Percentiles rank a stretch among this genome's conserved stretches.
Evolutionary conservation across 2,113 vertebrate genomes (phyloP).

Genomic region (Pedetes capensis): DNA sequence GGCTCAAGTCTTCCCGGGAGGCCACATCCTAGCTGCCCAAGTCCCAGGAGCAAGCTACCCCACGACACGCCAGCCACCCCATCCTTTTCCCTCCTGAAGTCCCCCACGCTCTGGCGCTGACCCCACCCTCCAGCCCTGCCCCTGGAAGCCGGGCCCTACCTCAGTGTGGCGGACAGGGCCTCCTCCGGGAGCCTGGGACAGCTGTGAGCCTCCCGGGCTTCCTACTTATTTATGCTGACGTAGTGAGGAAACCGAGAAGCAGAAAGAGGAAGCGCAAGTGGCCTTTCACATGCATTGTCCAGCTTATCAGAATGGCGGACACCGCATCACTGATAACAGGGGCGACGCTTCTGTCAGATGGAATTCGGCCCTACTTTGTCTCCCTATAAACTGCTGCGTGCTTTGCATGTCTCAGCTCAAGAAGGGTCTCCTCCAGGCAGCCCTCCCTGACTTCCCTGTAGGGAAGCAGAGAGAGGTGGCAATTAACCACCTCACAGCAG

Average conservation of each 20-base stretch:
- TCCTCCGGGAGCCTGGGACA: not conserved
- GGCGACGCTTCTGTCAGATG: not conserved
- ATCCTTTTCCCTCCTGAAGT: too few relatives aligned
- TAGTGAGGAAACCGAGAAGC: slow-evolving; percentile 54
- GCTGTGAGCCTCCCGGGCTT: not conserved
- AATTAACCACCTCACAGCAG: not conserved
- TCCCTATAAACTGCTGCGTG: not conserved
- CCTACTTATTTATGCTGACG: slow-evolving; percentile 54
- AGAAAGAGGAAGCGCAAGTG: slow-evolving; percentile 63
- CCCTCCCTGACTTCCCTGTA: fast-evolving
- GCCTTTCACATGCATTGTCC: not conserved
- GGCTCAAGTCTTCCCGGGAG: not conserved
- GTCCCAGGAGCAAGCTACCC: not conserved
- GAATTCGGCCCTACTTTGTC: too few relatives aligned
- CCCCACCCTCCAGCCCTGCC: too few relatives aligned
- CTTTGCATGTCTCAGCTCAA: not conserved
- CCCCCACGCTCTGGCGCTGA: not conserved
- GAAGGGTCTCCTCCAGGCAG: not conserved
- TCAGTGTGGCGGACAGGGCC: not conserved
- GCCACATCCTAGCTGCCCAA: not conserved
- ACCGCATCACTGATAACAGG: not conserved
- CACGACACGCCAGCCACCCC: too few relatives aligned
- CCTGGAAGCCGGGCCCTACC: not conserved
- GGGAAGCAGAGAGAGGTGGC: not conserved
- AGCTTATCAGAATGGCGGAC: slow-evolving; percentile 14